Conservation (phyloP, 2,888 invertebrate genomes). For the Sesia bembeciformis region DNA sequence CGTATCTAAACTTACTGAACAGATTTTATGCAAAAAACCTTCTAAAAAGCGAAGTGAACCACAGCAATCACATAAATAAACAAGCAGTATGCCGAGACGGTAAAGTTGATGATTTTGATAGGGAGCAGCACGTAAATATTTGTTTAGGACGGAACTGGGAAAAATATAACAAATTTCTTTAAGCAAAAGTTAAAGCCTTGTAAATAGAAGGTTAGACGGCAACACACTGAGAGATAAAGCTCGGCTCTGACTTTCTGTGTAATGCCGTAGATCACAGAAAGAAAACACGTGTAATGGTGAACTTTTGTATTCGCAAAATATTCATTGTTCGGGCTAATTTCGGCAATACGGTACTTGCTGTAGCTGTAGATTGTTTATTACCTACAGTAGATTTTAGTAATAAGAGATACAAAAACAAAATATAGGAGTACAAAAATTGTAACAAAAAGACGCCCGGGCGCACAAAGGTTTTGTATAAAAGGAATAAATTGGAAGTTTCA, state of each 20-base stretch:
- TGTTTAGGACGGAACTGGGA: slow-evolving; percentile 23
- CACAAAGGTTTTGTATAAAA: slow-evolving; percentile 2
- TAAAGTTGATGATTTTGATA: slow-evolving; percentile 29
- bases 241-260: background rate
- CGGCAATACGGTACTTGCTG: too few relatives aligned
- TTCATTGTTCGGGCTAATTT: too few relatives aligned
- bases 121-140: slow-evolving; percentile 20
- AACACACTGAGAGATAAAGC: background rate
- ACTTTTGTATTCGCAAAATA: too few relatives aligned
- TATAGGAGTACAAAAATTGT: background rate
- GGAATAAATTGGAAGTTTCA: slow-evolving; percentile 17
- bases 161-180: slow-evolving; percentile 14
- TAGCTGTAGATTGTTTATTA: too few relatives aligned
- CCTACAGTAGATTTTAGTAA: too few relatives aligned
- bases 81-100: slow-evolving; percentile 10
- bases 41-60: slow-evolving; percentile 22
- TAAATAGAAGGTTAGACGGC: slow-evolving; percentile 5
- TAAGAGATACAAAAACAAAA: slow-evolving; percentile 1
- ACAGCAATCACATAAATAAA: slow-evolving; percentile 36
- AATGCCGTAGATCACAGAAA: background rate
- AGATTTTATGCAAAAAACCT: too few relatives aligned
- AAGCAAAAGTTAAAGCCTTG: slow-evolving; percentile 6
- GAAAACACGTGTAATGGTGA: background rate
- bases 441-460: slow-evolving; percentile 1
- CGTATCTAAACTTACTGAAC: too few relatives aligned